Conservation (phyloP, 2,888 invertebrate genomes). For the Cheilosia soror region DNA sequence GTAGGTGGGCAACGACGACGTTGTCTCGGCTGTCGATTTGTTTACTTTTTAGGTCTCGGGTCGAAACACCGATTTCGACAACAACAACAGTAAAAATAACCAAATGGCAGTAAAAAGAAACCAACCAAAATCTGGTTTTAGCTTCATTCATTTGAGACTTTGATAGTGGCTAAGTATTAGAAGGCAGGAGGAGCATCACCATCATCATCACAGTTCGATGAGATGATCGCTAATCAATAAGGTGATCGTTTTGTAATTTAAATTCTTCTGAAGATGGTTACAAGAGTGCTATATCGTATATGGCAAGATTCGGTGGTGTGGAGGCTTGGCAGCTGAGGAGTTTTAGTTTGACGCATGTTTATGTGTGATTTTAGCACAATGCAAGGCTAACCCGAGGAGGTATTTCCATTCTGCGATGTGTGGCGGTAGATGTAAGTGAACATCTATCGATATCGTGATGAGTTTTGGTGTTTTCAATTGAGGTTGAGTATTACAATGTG, state of each 20-base stretch:
- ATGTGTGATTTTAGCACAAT: constrained; percentile 2
- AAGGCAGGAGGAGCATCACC: constrained; percentile 37
- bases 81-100: constrained; percentile 15
- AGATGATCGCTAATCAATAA: constrained; percentile 67
- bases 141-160: constrained; percentile 44
- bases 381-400: constrained; percentile 23
- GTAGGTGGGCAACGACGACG: constrained; percentile 61
- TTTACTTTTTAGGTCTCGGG: constrained; percentile 62
- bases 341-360: constrained; percentile 44
- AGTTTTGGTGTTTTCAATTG: constrained; percentile 7
- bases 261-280: constrained; percentile 50
- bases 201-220: constrained; percentile 37
- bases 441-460: neutral
- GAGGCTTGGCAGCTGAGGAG: constrained; percentile 26
- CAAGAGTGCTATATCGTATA: constrained; percentile 33
- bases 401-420: neutral
- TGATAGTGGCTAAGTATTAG: constrained; percentile 15
- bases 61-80: constrained; percentile 59
- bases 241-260: constrained; percentile 63
- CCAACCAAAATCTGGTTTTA: neutral
- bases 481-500: constrained; percentile 9
- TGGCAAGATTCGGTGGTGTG: neutral
- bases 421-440: neutral
- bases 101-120: constrained; percentile 51
- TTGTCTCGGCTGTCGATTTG: constrained; percentile 41